Evolutionary conservation across 2,797 vertebrate genomes (phyloP), one percentile per base, ranked within the genome.

Genomic region (Aeoliscus strigatus): DNA sequence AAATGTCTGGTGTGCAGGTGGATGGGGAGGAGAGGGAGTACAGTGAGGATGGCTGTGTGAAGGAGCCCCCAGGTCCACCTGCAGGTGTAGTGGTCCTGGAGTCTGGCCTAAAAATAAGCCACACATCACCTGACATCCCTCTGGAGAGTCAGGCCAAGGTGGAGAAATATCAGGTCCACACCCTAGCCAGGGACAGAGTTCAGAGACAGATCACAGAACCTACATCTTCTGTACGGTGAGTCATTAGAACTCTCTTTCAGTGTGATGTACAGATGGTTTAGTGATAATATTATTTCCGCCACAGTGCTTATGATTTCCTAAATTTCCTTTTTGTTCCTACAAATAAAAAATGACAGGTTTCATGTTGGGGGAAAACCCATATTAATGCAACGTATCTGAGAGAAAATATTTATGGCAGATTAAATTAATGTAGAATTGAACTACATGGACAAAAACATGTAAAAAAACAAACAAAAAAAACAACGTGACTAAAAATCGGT

Each of bases 131-230:
- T 0, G 94, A 99, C 57, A 94, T 99, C 52, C 91, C 91, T 0
- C 72, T 96, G 59, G 93, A 96, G 48, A 80, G 85, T 25, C 90
- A 97, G 80, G 18, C 55, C 52, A 91, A 88, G 30, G 54, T 59
- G n/a, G 92, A 90, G 82, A 92, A 89, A 64, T 92, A 91, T 75
- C 92, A 91, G 39, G 28, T 87, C 41, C 75, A 84, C 44, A 92
- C 91, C 72, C 75, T 88, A 13, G 72, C 75, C 16, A 89, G 91
- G 16, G 75, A 78, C 41, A 86, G 91, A 0, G 86, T 98, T 67
- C 94, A 99, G 64, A 91, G 94, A 40, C 96, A 99, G 86, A 83
- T 88, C 61, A 98, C 96, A 1, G 96, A 97, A 63, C 95, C 96
- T 15, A 91, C 92, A 1, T 89, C 95, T 0, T 98, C 96, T 18